Conservation (phyloP, 64 coral and sea anemone genomes). For the Trachythela sp. region DNA sequence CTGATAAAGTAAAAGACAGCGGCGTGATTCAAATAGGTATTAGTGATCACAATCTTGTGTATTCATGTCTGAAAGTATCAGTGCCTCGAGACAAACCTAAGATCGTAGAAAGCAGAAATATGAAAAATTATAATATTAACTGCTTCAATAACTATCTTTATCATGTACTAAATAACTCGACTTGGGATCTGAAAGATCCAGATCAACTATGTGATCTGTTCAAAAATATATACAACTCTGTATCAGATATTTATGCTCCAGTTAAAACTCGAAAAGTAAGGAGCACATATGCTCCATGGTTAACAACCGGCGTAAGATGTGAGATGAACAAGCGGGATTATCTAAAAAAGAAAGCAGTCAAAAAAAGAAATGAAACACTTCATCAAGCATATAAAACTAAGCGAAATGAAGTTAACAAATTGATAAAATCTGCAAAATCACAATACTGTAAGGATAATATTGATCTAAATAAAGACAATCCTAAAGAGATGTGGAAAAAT, state of each 20-base stretch:
- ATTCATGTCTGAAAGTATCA: slow-evolving; percentile 25
- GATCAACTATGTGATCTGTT: slow-evolving; percentile 25
- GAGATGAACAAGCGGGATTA: too few species aligned
- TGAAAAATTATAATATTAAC: slow-evolving; percentile 38
- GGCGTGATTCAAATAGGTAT: slow-evolving; percentile 39
- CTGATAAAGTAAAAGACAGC: slow-evolving; percentile 38
- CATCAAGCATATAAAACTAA: slow-evolving; percentile 31
- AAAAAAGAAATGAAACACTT: background rate
- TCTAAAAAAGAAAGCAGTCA: slow-evolving; percentile 39
- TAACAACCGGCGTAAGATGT: slow-evolving; percentile 7
- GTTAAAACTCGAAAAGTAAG: slow-evolving; percentile 32
- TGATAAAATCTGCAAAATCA: background rate
- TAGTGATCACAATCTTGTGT: slow-evolving; percentile 29
- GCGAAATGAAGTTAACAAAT: slow-evolving; percentile 32
- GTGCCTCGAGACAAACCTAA: slow-evolving; percentile 16
- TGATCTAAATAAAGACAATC: too few species aligned
- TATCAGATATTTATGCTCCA: too few species aligned
- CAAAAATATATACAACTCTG: slow-evolving; percentile 20
- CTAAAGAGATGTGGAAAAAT: too few species aligned
- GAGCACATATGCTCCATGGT: slow-evolving; percentile 36
- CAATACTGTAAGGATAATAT: too few species aligned
- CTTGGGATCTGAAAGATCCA: slow-evolving; percentile 7
- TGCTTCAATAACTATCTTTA: slow-evolving; percentile 26
- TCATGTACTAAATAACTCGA: background rate
- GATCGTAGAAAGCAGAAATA: slow-evolving; percentile 37